Percentiles rank a stretch among this genome's conserved stretches.
Conservation (phyloP, 2,113 vertebrate species). For the Gadus macrocephalus region DNA sequence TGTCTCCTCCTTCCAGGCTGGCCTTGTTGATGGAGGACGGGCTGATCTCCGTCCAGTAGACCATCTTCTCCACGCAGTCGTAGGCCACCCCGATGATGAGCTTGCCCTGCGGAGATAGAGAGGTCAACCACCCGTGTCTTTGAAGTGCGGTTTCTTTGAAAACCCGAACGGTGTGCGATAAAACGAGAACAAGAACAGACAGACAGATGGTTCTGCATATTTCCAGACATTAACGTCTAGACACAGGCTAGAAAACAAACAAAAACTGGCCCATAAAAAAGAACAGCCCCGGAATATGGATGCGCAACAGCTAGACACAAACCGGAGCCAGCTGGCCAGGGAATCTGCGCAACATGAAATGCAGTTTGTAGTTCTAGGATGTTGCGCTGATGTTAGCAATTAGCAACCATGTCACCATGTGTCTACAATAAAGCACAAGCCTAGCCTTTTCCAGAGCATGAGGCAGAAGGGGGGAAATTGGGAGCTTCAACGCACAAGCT, state of each 20-base stretch:
- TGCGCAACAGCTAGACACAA: not conserved
- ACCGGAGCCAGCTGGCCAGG: constrained; percentile 45
- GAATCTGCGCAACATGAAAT: constrained; percentile 42
- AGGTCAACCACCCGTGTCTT: constrained; percentile 42
- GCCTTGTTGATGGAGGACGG: constrained; percentile 86
- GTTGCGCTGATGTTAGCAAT: constrained; percentile 58
- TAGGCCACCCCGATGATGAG: constrained; percentile 89
- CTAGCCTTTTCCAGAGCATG: constrained; percentile 3
- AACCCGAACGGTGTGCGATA: not conserved
- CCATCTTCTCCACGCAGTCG: constrained; percentile 86
- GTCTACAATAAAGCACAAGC: constrained; percentile 44
- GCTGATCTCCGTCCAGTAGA: constrained; percentile 93
- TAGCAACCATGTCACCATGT: constrained; percentile 56
- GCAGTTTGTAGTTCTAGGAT: constrained; percentile 37
- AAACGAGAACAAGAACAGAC: not conserved
- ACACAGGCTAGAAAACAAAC: constrained; percentile 50
- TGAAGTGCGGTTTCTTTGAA: constrained; percentile 28
- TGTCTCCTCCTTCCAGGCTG: constrained; percentile 81
- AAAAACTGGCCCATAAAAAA: not conserved
- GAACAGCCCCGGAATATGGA: constrained; percentile 13
- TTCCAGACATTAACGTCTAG: constrained; percentile 36
- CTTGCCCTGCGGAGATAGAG: constrained; percentile 74
- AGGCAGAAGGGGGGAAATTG: constrained; percentile 31
- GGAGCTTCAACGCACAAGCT: not conserved
- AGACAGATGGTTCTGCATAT: constrained; percentile 36